A percentile compares a stretch with the other conserved stretches of the same genome.
Evolutionary conservation across 64 coral and sea anemone species (phyloP).

Genomic region (Hydrozoanthus tunicans): DNA sequence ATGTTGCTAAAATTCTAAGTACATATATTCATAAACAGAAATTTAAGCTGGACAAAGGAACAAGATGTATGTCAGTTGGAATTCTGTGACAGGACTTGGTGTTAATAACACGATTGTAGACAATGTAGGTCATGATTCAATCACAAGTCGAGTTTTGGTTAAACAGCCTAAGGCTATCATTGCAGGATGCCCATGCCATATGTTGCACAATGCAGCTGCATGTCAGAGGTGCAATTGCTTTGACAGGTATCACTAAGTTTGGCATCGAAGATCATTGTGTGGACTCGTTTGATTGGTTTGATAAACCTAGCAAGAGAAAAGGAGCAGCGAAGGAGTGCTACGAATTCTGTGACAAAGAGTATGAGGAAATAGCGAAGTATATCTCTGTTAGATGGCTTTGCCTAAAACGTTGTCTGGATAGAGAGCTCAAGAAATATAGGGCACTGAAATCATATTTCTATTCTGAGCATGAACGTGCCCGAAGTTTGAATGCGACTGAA

Average conservation of each 20-base stretch:
- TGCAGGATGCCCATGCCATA: conserved; percentile 60
- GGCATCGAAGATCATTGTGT: conserved; percentile 73
- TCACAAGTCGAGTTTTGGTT: conserved; percentile 46
- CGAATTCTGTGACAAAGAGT: conserved; percentile 21
- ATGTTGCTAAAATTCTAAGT: no score
- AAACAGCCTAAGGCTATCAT: neutral
- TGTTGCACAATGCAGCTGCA: conserved; percentile 56
- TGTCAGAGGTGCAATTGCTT: neutral
- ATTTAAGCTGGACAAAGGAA: no score
- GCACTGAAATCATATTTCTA: conserved; percentile 66
- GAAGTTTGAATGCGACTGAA: conserved; percentile 51
- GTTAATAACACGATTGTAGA: conserved; percentile 64
- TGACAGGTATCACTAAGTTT: conserved; percentile 61
- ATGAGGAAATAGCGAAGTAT: no score
- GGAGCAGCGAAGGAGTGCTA: conserved; percentile 34
- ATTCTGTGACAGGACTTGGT: conserved; percentile 61
- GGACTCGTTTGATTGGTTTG: conserved; percentile 70
- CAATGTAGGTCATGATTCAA: conserved; percentile 53
- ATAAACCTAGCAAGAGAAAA: conserved; percentile 58
- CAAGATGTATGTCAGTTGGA: neutral
- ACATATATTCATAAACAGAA: no score
- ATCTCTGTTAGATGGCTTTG: neutral
- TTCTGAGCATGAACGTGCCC: conserved; percentile 57
- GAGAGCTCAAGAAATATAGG: conserved; percentile 66
- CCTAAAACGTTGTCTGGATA: conserved; percentile 54